Evolutionary conservation across 2,113 vertebrate species (phyloP).

Genomic region (Cynoglossus semilaevis): DNA sequence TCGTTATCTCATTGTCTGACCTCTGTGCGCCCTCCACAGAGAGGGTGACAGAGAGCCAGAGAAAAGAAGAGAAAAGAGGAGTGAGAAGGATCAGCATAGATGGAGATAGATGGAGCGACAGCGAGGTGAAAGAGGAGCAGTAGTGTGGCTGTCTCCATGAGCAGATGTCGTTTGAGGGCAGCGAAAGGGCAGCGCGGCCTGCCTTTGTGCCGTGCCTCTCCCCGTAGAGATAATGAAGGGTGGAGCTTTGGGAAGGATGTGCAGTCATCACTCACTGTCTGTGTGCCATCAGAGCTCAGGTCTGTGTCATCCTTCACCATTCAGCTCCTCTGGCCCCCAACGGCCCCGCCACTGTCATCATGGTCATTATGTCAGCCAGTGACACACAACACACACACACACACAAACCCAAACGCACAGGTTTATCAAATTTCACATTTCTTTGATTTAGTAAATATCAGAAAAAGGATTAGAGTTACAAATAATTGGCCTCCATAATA

Average conservation of each 20-base stretch:
- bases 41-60: slow-evolving; percentile 56
- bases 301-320: slow-evolving; percentile 93
- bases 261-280: slow-evolving; percentile 88
- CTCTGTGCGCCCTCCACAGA: slow-evolving; percentile 61
- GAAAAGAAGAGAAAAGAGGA: slow-evolving; percentile 59
- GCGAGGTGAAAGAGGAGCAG: slow-evolving; percentile 70
- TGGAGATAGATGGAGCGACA: slow-evolving; percentile 74
- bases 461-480: too few species aligned
- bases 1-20: slow-evolving; percentile 76
- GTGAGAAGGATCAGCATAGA: slow-evolving; percentile 68
- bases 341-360: slow-evolving; percentile 85
- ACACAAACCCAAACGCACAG: slow-evolving; percentile 24
- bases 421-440: slow-evolving; percentile 2
- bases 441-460: too few species aligned
- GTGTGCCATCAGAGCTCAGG: slow-evolving; percentile 88
- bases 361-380: slow-evolving; percentile 88
- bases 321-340: slow-evolving; percentile 85
- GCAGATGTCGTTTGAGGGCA: slow-evolving; percentile 77
- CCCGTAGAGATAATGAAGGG: slow-evolving; percentile 89
- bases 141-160: slow-evolving; percentile 61
- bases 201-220: slow-evolving; percentile 72
- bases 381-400: slow-evolving; percentile 54
- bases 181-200: slow-evolving; percentile 72
- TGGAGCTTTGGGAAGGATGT: slow-evolving; percentile 84
- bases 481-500: too few species aligned